Conservation (phyloP, 2,113 vertebrate species). For the Alosa alosa region DNA sequence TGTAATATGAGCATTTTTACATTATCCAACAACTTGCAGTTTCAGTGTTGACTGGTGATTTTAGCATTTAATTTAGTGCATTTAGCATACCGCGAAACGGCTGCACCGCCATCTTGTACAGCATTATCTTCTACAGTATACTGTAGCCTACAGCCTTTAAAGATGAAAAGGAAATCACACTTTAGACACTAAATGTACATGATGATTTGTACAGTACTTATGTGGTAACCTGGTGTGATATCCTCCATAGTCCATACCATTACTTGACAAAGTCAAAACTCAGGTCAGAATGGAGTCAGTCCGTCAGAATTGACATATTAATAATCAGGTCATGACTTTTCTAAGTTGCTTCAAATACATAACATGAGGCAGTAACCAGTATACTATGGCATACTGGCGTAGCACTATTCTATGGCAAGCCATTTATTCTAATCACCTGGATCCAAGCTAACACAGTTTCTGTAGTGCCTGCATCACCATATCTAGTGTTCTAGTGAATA, state of each 20-base stretch:
- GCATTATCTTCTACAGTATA: background rate
- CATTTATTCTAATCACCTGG: background rate
- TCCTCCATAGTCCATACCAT: background rate
- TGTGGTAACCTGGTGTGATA: background rate
- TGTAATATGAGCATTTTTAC: background rate
- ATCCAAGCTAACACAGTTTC: background rate
- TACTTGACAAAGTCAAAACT: background rate
- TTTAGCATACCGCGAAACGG: too few relatives aligned
- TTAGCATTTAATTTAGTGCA: too few relatives aligned
- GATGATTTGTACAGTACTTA: background rate
- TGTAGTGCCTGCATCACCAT: background rate
- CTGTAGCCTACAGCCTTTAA: background rate
- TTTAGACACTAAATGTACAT: conserved; percentile 1
- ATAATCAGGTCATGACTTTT: background rate
- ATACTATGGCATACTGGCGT: background rate
- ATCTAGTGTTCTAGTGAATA: background rate
- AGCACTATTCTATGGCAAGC: background rate
- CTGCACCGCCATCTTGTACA: background rate
- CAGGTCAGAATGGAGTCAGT: background rate
- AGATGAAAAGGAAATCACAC: background rate
- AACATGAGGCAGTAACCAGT: background rate
- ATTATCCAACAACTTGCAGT: background rate
- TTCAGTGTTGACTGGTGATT: background rate
- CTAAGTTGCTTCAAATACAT: background rate
- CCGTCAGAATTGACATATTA: background rate